These are phyloP conservation scores for Acanthisitta chloris DNA, from an alignment of 2,113 vertebrate genomes.

Conservation along the genomic window DNA sequence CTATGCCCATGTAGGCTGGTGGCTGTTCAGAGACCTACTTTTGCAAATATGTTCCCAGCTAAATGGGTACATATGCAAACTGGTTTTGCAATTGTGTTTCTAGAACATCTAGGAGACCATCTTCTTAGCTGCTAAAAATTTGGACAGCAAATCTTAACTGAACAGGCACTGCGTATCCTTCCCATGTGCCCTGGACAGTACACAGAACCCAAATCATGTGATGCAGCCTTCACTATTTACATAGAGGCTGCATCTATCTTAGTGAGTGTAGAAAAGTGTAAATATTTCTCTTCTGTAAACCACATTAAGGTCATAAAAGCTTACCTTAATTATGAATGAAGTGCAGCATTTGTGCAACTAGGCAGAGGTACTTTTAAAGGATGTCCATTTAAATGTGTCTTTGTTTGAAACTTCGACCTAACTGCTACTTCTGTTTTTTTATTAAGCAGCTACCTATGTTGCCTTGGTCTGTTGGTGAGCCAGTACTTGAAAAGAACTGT, in stretches of 20 bases:
- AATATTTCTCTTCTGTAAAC: background rate
- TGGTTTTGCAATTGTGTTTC: background rate
- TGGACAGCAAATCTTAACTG: background rate
- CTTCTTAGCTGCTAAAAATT: background rate
- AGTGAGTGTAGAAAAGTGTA: background rate
- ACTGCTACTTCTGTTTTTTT: background rate
- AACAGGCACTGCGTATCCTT: background rate
- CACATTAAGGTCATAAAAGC: background rate
- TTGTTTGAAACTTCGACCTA: background rate
- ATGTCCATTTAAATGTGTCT: background rate
- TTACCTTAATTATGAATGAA: background rate
- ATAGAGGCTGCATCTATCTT: background rate
- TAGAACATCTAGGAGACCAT: background rate
- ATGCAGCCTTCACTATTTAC: background rate
- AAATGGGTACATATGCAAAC: accelerated
- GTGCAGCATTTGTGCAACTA: background rate
- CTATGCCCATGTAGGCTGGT: background rate
- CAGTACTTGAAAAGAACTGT: background rate
- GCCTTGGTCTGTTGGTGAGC: background rate
- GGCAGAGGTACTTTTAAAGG: background rate
- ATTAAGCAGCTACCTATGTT: background rate
- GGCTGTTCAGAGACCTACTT: background rate
- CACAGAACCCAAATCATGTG: background rate
- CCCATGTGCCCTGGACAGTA: too few species aligned
- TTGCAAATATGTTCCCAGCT: background rate